phyloP scores from a whole-genome alignment of 2,113 vertebrate genomes.

The Okapia johnstoni region DNA sequence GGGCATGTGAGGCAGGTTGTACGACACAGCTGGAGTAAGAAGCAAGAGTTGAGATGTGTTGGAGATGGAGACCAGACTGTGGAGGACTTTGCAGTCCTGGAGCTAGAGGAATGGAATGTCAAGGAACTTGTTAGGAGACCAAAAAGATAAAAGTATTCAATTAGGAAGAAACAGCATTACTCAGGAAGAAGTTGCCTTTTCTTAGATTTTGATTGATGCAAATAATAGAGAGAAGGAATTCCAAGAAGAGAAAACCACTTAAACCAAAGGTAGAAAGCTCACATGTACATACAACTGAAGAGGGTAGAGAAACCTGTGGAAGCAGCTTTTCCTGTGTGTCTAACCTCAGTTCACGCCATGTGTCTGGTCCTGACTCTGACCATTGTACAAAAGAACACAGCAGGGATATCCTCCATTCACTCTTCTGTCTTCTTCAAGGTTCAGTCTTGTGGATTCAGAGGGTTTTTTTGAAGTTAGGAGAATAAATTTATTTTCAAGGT shows the following conservation, averaged over 20 bases:
- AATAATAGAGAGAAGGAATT: background rate
- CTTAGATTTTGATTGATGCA: background rate
- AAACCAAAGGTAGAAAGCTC: background rate
- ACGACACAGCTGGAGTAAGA: background rate
- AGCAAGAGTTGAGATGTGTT: background rate
- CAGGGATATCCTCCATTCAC: background rate
- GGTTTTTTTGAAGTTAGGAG: background rate
- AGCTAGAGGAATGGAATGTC: background rate
- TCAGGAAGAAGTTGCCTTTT: background rate
- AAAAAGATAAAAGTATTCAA: background rate
- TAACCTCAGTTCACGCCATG: background rate
- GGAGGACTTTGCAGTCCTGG: background rate
- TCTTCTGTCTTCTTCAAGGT: background rate
- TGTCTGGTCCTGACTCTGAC: background rate
- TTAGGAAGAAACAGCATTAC: background rate
- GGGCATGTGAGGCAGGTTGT: background rate
- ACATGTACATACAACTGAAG: background rate
- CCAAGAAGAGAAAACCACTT: slow-evolving; percentile 1
- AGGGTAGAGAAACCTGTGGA: background rate
- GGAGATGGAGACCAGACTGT: background rate
- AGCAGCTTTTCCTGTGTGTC: background rate
- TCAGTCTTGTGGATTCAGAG: background rate
- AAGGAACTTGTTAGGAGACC: background rate
- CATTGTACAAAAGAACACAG: background rate
- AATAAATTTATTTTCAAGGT: background rate